Evolutionary conservation across 2,888 invertebrate genomes (phyloP).

Genomic region (Nomada fucata): DNA sequence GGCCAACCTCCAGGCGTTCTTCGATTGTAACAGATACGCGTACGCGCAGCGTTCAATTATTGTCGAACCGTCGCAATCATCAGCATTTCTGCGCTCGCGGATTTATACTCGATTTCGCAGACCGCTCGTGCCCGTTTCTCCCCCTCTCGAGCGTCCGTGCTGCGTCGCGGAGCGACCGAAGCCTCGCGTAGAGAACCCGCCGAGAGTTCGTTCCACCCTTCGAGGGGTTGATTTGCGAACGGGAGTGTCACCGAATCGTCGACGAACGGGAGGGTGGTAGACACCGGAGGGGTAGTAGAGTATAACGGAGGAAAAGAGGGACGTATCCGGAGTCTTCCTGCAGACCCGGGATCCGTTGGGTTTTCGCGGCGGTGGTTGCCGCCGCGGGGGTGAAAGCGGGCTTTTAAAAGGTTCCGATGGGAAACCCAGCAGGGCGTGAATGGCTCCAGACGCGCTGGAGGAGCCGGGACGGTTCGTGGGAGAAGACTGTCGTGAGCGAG

Average conservation of each 20-base stretch:
- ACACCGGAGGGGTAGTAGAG: background rate
- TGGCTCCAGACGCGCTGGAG: constrained; percentile 68
- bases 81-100: too few relatives aligned
- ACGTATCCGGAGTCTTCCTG: constrained; percentile 47
- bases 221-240: constrained; percentile 54
- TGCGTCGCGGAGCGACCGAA: background rate
- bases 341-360: constrained; percentile 58
- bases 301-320: constrained; percentile 9
- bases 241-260: constrained; percentile 38
- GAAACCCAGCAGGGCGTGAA: constrained; percentile 76
- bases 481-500: constrained; percentile 33
- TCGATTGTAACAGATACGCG: too few relatives aligned
- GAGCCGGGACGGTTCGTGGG: constrained; percentile 60
- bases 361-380: constrained; percentile 64
- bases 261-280: background rate
- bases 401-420: constrained; percentile 79
- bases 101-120: constrained; percentile 23
- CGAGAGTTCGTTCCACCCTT: constrained; percentile 24
- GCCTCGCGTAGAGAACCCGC: constrained; percentile 3
- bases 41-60: too few relatives aligned
- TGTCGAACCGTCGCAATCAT: too few relatives aligned
- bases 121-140: background rate
- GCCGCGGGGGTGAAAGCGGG: constrained; percentile 74
- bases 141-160: constrained; percentile 36
- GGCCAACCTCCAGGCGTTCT: background rate